Conservation (phyloP, 2,888 invertebrate species). For the Alentia gelatinosa region DNA sequence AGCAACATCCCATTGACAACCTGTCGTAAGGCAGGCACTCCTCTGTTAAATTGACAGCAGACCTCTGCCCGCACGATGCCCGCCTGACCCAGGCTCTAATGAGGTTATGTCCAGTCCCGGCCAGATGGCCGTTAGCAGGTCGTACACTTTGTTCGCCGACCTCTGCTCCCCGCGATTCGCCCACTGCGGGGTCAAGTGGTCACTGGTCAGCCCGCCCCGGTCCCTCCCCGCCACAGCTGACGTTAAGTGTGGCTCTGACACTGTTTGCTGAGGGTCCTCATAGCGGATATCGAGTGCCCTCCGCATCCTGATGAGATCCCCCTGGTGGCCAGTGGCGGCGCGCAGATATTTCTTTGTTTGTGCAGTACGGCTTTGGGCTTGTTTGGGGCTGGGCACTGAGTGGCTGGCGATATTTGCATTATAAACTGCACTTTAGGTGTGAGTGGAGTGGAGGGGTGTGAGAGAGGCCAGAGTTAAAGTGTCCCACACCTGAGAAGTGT, state of each 20-base stretch:
- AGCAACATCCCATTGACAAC: too few relatives aligned
- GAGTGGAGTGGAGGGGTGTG: background rate
- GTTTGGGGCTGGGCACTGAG: background rate
- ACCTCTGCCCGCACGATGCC: background rate
- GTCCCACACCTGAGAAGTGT: too few relatives aligned
- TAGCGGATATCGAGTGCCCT: background rate
- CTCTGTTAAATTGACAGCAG: too few relatives aligned
- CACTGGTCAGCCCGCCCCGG: background rate
- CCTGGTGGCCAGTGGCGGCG: background rate
- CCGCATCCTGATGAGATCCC: background rate
- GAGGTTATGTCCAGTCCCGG: background rate
- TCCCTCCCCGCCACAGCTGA: background rate
- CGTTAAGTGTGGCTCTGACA: background rate
- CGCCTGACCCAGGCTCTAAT: background rate
- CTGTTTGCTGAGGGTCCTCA: background rate
- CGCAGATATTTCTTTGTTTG: background rate
- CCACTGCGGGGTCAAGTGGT: background rate
- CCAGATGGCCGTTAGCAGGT: background rate
- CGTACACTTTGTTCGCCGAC: background rate
- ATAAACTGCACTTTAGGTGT: background rate
- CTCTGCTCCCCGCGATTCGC: background rate
- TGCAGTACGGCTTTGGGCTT: background rate
- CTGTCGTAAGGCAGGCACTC: too few relatives aligned
- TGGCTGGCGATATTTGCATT: background rate
- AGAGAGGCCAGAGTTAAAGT: background rate